Base-by-base conservation (phyloP, 2,888 invertebrate species). In the Callyntrura sp. region DNA sequence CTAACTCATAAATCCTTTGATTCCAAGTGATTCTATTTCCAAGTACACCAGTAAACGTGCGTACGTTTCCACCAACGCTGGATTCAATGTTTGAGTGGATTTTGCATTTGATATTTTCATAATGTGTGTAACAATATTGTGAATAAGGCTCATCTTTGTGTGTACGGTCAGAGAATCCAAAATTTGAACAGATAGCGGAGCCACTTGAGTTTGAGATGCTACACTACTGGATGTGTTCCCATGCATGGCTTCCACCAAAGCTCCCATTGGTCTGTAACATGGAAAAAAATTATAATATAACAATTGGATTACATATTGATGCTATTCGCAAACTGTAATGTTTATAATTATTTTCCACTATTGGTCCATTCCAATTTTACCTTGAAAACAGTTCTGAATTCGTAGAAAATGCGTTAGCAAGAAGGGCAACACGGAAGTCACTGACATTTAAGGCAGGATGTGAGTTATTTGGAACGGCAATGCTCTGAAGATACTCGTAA, bases 361-460 rank as follows among this genome's bases (percentile, higher is more conserved):
- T n/a, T 35, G 35, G 3, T 9, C 12, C 35, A 12, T 25, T 25
- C 12, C 0, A 1, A 70, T 17, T 0, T 82, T 88, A 92, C 93
- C 92, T 90, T 11, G 97, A 96, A 94, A 98, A 98, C 94, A 96
- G 97, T 93, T 98, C 98, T 94, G 97, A 97, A 94, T 98, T 98
- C 0, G 98, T 99, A 0, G 98, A 98, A 94, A 98, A 99, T 0
- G 99, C 98, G 95, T 99, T 99, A 94, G 99, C 98, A 0, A 99
- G 95, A 45, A 99, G 95, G 0, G 98, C 97, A 92, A 99, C 98
- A 90, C 98, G 96, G 94, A 97, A 99, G 95, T 99, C 99, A 51
- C 97, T 97, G 96, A 97, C 97, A 55, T 96, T 96, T 89, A 97
- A 95, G 12, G 96, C 95, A 48, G 96, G 92, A 45, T 93, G 93